Conservation (phyloP, 1,140 invertebrate species). For the Drosophila funebris region DNA sequence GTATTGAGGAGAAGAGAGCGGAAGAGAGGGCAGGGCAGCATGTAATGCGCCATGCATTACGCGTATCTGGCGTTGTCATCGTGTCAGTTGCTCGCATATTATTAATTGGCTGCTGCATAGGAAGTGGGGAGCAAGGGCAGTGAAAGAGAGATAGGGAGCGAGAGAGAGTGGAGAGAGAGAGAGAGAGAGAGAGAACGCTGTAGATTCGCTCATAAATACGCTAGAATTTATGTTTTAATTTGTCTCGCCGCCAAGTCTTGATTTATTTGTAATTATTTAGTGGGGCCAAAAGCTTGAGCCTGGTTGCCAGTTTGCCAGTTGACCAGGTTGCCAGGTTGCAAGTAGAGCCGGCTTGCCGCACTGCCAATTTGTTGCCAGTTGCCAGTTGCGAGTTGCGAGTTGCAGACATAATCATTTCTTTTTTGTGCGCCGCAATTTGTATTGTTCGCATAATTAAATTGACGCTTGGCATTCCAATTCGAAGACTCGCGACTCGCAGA, state of each 20-base stretch:
- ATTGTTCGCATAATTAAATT: conserved; percentile 83
- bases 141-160: not conserved
- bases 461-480: conserved; percentile 71
- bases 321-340: not conserved
- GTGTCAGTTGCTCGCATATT: conserved; percentile 78
- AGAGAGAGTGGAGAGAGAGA: not conserved
- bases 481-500: not conserved
- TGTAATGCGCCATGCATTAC: conserved; percentile 75
- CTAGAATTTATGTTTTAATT: conserved; percentile 82
- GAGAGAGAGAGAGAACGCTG: not conserved
- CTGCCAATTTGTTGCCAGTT: conserved; percentile 64
- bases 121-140: conserved; percentile 7
- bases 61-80: conserved; percentile 76
- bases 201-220: conserved; percentile 20
- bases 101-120: conserved; percentile 72
- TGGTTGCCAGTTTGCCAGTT: not conserved
- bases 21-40: not conserved
- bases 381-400: conserved; percentile 16
- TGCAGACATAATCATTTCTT: conserved; percentile 71
- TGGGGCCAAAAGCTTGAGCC: conserved; percentile 4
- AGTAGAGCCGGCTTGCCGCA: not conserved
- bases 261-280: conserved; percentile 68
- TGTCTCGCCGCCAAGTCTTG: conserved; percentile 71
- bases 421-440: conserved; percentile 72
- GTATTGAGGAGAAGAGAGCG: too few relatives aligned